Evolutionary conservation across 2,113 vertebrate genomes (phyloP), one percentile per base, ranked within the genome.

Genomic region (Myocastor coypus): DNA sequence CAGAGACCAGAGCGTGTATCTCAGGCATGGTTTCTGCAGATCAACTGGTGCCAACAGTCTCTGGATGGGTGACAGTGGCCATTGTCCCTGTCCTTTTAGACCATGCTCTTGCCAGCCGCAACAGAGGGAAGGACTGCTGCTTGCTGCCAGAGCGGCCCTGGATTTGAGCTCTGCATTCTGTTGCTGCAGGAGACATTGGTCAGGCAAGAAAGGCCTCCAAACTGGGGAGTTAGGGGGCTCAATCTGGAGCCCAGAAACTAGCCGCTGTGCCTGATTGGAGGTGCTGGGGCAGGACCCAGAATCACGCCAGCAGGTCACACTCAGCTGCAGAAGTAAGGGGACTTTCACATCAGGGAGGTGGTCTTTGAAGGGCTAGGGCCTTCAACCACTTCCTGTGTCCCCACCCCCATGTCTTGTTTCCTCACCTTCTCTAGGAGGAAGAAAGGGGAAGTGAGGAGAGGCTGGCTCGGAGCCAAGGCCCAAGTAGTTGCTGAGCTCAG

Each of bases 301-400:
- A 1, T n/a, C 26, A 11, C 3, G 1, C 13, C 16, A 20, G 8
- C 13, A 42, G 40, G 10, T 24, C 7, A 50, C 4, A 3, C 32
- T 69, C 40, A 69, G 57, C 17, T 20, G 0, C 2, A 10, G 64
- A 4, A 68, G 0, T 0, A 0, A 64, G 50, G 46, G 11, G 2
- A 40, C 40, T 46, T 12, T 30, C 28, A 26, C 26, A 16, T 77
- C 40, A 46, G 26, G 42, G 6, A 77, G 73, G 73, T 75, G 73
- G 13, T 3, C 73, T 75, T 26, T 26, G 71, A 42, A 40, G 22
- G 71, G 20, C 69, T 19, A 37, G 20, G 37, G 71, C 12, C 71
- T 73, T 42, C 37, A 11, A 26, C 37, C 5, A 24, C 68, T 22
- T 22, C n/a, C 69, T 71, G 71, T 69, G 7, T 9, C 34, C 24